Evolutionary conservation across 2,113 vertebrate genomes (phyloP).

Genomic region (Motacilla tschutschensis): DNA sequence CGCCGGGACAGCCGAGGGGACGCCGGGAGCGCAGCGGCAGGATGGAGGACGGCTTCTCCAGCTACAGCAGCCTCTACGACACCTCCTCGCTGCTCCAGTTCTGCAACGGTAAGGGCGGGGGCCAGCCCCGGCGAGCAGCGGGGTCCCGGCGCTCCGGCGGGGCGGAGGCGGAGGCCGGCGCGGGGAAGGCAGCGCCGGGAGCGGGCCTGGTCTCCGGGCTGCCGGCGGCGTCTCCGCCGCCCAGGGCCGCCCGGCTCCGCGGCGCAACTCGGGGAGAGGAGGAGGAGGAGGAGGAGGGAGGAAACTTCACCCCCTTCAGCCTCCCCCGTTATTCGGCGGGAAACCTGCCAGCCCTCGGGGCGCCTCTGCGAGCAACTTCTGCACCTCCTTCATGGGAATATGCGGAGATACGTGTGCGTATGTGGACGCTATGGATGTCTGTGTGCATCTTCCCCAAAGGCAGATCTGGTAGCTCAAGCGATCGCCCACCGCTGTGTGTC

Average conservation of each 20-base stretch:
- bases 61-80: conserved; percentile 92
- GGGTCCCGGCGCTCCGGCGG: neutral
- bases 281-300: neutral
- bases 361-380: conserved; percentile 10
- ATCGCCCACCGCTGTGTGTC: neutral
- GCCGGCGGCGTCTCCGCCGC: conserved; percentile 9
- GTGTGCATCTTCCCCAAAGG: neutral
- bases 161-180: conserved; percentile 15
- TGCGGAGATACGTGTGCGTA: neutral
- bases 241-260: conserved; percentile 2
- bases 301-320: conserved; percentile 20
- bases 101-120: conserved; percentile 86
- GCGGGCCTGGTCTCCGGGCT: conserved; percentile 14
- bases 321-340: neutral
- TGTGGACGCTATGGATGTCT: rapidly evolving
- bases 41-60: conserved; percentile 95
- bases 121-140: neutral
- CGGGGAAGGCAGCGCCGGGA: neutral
- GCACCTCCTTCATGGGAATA: neutral
- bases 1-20: conserved; percentile 19
- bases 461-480: neutral
- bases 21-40: conserved; percentile 61
- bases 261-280: neutral
- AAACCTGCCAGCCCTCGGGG: neutral
- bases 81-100: conserved; percentile 95